Evolutionary conservation across 2,888 invertebrate genomes (phyloP), one percentile per base, ranked within the genome.

Genomic region (Philonicus albiceps): DNA sequence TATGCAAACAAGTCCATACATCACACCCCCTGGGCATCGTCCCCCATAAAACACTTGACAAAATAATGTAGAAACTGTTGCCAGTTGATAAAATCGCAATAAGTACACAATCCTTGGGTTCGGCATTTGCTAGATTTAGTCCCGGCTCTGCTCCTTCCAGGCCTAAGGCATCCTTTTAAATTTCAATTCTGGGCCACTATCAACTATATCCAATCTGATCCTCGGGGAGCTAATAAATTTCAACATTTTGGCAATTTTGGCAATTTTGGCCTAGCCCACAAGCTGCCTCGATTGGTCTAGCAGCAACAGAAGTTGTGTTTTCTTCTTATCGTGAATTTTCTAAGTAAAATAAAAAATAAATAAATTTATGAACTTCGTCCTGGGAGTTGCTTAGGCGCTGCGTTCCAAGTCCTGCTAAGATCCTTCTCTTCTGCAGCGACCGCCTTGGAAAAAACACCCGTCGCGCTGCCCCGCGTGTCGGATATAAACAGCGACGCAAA

Each of bases 171-270:
- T 80, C 27, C 76, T 80, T 80, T 49, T 64, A 83, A 55, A 83
- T 83, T 83, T 83, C 64, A 72, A 72, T 83, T 72, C 72, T 34
- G 34, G 22, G n/a, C 22, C 72, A 37, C 72, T 83, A 83, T 83
- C 83, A 83, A 55, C 83, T 55, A 83, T 72, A 83, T 83, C 64
- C 55, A 83, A 83, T 83, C 83, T 72, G 55, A 83, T 83, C 83
- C 83, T 64, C 37, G 34, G 72, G 83, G 83, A 83, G 72, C 55
- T 49, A 83, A 83, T 83, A 83, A 83, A 83, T 83, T 83, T 72
- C 37, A 72, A 72, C 72, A 72, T 83, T 72, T 72, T 72, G 72
- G 83, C 72, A 83, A 83, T 83, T 81, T 64, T 64, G 31, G 11
- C 72, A 83, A 83, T 83, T 81, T 64, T 64, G 31, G 11, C 72